Conservation (phyloP, 1,140 invertebrate species). For the Bombus waltoni region DNA sequence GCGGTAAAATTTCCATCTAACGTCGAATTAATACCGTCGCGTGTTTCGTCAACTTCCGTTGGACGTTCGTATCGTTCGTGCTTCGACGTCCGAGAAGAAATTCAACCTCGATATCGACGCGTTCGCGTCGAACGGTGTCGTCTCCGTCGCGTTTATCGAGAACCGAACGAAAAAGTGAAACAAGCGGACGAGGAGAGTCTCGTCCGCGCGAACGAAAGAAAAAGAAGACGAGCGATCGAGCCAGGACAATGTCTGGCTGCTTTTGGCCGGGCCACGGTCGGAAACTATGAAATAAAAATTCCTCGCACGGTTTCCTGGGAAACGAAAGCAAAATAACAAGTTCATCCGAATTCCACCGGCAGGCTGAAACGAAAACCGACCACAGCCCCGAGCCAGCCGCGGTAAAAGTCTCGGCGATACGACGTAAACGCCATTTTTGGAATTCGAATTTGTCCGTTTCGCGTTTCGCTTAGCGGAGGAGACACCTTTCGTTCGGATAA, state of each 20-base stretch:
- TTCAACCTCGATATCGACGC: neutral
- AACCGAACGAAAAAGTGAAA: neutral
- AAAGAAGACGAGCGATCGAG: neutral
- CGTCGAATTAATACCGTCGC: neutral
- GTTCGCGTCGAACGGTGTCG: neutral
- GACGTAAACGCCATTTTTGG: conserved; percentile 50
- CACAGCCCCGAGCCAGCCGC: neutral
- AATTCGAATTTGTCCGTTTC: neutral
- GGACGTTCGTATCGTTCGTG: too few species aligned
- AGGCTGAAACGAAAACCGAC: neutral
- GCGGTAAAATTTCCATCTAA: neutral
- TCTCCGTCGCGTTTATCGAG: neutral
- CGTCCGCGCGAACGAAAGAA: neutral
- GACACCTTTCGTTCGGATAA: neutral
- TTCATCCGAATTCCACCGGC: conserved; percentile 62
- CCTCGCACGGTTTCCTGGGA: conserved; percentile 61
- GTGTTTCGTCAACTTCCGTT: neutral
- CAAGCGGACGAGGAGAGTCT: neutral
- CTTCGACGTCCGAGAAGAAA: too few species aligned
- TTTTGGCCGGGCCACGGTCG: conserved; percentile 28
- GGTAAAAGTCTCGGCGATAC: conserved; percentile 38
- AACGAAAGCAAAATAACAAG: conserved; percentile 55
- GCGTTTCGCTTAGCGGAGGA: neutral
- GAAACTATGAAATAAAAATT: conserved; percentile 60
- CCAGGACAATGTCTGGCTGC: neutral